Evolutionary conservation across 2,113 vertebrate species (phyloP).

Genomic region (Mustela lutreola): DNA sequence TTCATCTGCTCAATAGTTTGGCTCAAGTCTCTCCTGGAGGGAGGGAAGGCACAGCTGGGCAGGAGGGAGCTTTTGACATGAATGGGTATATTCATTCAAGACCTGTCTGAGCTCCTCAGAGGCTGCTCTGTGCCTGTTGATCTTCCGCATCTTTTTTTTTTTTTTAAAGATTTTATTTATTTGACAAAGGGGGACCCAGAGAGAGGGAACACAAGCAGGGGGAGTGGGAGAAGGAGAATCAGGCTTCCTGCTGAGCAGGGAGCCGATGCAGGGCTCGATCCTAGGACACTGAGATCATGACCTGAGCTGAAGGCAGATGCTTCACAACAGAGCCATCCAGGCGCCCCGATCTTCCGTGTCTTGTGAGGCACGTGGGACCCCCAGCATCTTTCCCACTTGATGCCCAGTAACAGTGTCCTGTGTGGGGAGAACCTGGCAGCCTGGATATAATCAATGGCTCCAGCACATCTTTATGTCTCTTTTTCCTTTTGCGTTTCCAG

Average conservation of each 20-base stretch:
- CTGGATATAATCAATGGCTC: background rate
- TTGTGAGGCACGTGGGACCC: accelerated
- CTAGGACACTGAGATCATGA: too few relatives aligned
- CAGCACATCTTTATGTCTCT: background rate
- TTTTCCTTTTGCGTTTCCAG: slow-evolving; percentile 33
- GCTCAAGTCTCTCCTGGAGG: background rate
- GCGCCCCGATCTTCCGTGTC: background rate
- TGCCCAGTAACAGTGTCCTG: accelerated
- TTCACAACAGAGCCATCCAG: too few relatives aligned
- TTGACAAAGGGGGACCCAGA: too few relatives aligned
- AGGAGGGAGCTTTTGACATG: background rate
- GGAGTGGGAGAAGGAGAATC: too few relatives aligned
- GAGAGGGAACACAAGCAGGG: too few relatives aligned
- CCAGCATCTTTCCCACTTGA: accelerated
- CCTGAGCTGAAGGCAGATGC: too few relatives aligned
- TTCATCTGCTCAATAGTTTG: background rate
- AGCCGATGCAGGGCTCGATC: too few relatives aligned
- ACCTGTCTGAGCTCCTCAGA: background rate
- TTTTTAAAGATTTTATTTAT: too few relatives aligned
- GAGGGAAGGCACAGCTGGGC: background rate
- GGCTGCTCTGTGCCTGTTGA: background rate
- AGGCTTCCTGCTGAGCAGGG: too few relatives aligned
- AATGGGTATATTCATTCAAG: background rate
- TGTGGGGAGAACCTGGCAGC: background rate
- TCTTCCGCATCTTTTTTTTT: background rate